Percentiles rank a stretch among this genome's conserved stretches.
Evolutionary conservation across 2,797 vertebrate species (phyloP).

Genomic region (Centropyge bicolor): DNA sequence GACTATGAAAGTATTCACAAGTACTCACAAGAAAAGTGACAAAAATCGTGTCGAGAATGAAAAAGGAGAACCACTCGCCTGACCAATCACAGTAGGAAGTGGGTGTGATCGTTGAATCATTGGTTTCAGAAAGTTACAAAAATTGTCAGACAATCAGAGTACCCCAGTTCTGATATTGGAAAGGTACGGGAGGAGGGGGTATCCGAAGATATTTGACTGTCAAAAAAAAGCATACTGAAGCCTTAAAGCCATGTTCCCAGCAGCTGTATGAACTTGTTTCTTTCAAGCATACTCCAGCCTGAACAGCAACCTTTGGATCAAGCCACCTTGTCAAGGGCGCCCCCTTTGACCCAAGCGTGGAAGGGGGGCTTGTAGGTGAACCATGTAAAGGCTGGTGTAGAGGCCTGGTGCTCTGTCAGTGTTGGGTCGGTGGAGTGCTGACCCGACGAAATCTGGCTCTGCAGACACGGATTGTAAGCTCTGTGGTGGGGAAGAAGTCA

Average conservation of each 20-base stretch:
- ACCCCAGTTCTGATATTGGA: no score
- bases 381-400: not conserved
- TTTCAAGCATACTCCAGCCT: not conserved
- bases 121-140: no score
- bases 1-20: not conserved
- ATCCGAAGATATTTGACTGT: no score
- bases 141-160: no score
- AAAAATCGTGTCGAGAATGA: not conserved
- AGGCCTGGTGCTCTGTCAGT: not conserved
- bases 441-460: constrained; percentile 3
- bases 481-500: not conserved
- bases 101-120: no score
- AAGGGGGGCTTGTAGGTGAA: not conserved
- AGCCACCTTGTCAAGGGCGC: not conserved
- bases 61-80: not conserved
- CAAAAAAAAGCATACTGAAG: no score
- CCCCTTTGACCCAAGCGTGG: not conserved
- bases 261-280: not conserved
- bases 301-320: constrained; percentile 7
- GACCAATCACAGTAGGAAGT: no score
- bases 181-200: no score
- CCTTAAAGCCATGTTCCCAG: no score
- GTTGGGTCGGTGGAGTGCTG: not conserved
- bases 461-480: not conserved
- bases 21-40: not conserved